Percentiles rank a stretch among this genome's conserved stretches.
Conservation (phyloP, 2,113 vertebrate genomes). For the Phocoena sinus region DNA sequence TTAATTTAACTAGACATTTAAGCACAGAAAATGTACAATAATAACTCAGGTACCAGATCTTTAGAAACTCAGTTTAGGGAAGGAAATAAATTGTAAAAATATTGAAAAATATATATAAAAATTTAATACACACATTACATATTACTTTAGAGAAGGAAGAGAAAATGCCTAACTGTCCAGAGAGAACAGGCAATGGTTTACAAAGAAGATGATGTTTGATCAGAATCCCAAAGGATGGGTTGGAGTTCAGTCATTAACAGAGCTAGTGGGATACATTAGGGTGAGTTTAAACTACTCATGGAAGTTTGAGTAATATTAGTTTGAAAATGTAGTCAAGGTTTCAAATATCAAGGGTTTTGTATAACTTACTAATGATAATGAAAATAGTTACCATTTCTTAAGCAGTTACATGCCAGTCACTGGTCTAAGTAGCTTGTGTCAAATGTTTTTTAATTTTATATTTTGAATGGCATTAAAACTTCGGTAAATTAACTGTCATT, state of each 20-base stretch:
- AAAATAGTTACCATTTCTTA: neutral
- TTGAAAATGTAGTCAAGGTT: neutral
- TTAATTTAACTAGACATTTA: neutral
- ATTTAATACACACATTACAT: neutral
- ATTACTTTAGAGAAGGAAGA: neutral
- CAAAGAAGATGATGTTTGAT: neutral
- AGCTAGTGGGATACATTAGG: neutral
- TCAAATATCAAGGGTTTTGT: neutral
- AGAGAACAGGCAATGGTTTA: neutral
- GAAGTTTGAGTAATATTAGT: neutral
- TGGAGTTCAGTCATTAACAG: neutral
- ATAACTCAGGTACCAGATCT: neutral
- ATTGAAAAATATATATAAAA: neutral
- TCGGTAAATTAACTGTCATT: neutral
- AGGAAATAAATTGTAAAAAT: neutral
- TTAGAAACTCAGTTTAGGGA: neutral
- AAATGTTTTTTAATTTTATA: neutral
- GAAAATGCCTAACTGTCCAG: neutral
- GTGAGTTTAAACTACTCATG: neutral
- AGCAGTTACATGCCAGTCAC: neutral
- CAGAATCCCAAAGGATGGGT: neutral
- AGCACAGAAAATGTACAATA: neutral
- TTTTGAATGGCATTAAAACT: neutral
- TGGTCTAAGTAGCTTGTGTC: neutral
- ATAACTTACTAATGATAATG: neutral